phyloP scores from a whole-genome alignment of 2,888 invertebrate species.

The Adineta ricciae region DNA sequence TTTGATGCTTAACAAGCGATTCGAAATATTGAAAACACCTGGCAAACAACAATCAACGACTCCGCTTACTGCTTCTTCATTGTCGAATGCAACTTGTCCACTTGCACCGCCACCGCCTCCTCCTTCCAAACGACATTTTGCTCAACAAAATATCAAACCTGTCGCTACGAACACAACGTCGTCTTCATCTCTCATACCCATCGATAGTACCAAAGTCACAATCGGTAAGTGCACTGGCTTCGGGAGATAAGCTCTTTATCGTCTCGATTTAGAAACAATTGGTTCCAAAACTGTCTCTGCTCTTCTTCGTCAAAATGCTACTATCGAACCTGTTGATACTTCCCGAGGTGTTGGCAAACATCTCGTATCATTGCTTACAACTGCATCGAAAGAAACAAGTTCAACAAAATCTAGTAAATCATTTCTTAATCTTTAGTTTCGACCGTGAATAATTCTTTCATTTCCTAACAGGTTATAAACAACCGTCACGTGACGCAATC shows the following conservation, averaged over 20 bases:
- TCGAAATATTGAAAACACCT: conserved; percentile 10
- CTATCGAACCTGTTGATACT: conserved; percentile 12
- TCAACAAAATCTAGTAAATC: neutral
- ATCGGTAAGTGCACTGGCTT: too few species aligned
- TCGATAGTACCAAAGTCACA: conserved; percentile 10
- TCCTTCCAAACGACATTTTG: neutral
- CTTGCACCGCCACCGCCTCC: neutral
- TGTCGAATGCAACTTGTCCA: neutral
- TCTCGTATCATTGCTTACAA: neutral
- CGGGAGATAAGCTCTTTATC: too few species aligned
- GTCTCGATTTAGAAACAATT: neutral
- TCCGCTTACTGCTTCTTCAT: too few species aligned
- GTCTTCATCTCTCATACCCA: neutral
- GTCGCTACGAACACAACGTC: neutral
- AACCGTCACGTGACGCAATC: neutral
- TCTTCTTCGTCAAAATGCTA: neutral
- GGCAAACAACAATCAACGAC: neutral
- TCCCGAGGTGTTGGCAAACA: conserved; percentile 6
- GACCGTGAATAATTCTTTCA: too few species aligned
- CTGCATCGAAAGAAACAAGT: conserved; percentile 1
- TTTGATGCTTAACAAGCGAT: neutral
- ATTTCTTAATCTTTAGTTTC: neutral
- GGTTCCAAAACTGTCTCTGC: conserved; percentile 6
- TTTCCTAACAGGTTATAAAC: neutral
- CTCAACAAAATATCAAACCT: neutral